Conservation (phyloP, 2,888 invertebrate species). For the Oasisia sp. region DNA sequence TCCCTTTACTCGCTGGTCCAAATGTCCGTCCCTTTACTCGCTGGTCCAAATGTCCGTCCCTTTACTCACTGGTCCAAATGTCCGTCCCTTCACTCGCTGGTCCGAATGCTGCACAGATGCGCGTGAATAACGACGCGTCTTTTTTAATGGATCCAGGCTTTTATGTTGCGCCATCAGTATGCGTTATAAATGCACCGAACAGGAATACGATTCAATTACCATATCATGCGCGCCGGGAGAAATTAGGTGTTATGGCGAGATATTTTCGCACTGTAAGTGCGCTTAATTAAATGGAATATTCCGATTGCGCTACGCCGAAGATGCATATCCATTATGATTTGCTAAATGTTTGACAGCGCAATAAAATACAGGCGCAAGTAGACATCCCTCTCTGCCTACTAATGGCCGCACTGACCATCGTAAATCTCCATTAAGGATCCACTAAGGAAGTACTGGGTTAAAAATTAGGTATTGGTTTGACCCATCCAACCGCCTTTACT, state of each 20-base stretch:
- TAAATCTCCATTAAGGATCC: slow-evolving; percentile 13
- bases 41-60: not conserved
- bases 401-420: not conserved
- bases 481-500: not conserved
- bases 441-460: slow-evolving; percentile 13
- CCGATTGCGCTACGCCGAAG: not conserved
- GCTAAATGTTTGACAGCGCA: slow-evolving; percentile 13
- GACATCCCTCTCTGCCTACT: slow-evolving; percentile 13
- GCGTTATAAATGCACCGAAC: slow-evolving; percentile 17
- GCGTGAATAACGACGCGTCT: not conserved
- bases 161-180: slow-evolving; percentile 13
- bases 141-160: slow-evolving; percentile 13
- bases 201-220: slow-evolving; percentile 17
- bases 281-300: slow-evolving; percentile 17
- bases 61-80: not conserved
- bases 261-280: slow-evolving; percentile 6
- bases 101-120: slow-evolving; percentile 11
- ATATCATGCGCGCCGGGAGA: not conserved
- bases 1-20: not conserved
- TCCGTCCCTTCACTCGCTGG: not conserved
- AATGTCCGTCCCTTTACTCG: not conserved
- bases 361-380: slow-evolving; percentile 1
- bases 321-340: slow-evolving; percentile 17
- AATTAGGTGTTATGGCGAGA: slow-evolving; percentile 17
- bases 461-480: slow-evolving; percentile 17